Conservation (phyloP, 2,113 vertebrate genomes). For the Monopterus albus region DNA sequence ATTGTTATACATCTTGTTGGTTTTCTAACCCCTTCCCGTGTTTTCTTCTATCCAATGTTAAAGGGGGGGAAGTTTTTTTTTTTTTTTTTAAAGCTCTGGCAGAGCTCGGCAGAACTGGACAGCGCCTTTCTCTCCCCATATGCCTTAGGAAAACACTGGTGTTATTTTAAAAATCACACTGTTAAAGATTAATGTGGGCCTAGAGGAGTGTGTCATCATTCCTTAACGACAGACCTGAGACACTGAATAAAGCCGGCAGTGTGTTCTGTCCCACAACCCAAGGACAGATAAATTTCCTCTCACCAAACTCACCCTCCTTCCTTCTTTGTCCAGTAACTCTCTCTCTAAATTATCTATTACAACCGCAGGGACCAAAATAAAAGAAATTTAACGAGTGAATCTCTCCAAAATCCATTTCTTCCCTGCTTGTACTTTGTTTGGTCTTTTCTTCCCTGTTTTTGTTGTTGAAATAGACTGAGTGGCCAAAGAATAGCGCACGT, state of each 20-base stretch:
- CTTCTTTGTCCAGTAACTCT: conserved; percentile 71
- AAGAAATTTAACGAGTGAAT: conserved; percentile 37
- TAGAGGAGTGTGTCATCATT: conserved; percentile 84
- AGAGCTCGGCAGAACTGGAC: conserved; percentile 52
- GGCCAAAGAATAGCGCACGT: conserved; percentile 22
- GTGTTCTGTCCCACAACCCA: conserved; percentile 79
- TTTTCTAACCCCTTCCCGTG: conserved; percentile 24
- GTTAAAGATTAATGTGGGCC: conserved; percentile 82
- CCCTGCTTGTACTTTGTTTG: conserved; percentile 22
- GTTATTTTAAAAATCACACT: conserved; percentile 85
- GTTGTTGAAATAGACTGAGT: conserved; percentile 44
- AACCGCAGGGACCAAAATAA: conserved; percentile 41
- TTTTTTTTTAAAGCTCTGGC: conserved; percentile 32
- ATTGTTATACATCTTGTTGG: conserved; percentile 25
- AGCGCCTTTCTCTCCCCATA: conserved; percentile 53
- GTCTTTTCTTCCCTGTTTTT: conserved; percentile 2
- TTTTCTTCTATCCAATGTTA: conserved; percentile 53
- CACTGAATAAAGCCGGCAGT: conserved; percentile 79
- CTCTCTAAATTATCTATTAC: conserved; percentile 55
- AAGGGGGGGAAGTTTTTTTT: conserved; percentile 24
- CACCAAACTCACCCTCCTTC: conserved; percentile 57
- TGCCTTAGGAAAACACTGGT: conserved; percentile 73
- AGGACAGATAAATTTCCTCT: conserved; percentile 81
- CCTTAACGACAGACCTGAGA: conserved; percentile 77
- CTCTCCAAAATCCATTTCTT: conserved; percentile 44